phyloP scores from a whole-genome alignment of 2,888 invertebrate genomes.

The Sesia bembeciformis region DNA sequence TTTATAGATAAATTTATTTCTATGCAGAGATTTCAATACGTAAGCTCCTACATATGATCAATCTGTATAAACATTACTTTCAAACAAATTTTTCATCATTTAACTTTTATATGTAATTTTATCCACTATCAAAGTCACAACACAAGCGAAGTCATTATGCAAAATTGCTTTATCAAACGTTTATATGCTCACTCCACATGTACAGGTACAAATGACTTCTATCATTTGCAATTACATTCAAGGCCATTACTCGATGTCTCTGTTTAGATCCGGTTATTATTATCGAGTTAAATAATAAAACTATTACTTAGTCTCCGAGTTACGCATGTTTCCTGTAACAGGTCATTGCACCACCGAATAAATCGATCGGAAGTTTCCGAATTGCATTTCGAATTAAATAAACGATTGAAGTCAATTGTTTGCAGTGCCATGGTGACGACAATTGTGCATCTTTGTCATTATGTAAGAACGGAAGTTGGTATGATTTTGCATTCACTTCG shows the following conservation, averaged over 20 bases:
- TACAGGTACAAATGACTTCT: not conserved
- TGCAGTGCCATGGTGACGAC: constrained; percentile 8
- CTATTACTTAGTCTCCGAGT: constrained; percentile 1
- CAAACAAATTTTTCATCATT: too few relatives aligned
- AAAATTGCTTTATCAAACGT: not conserved
- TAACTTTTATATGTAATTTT: too few relatives aligned
- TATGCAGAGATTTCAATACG: too few relatives aligned
- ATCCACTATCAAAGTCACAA: too few relatives aligned
- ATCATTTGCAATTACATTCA: not conserved
- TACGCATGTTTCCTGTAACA: constrained; percentile 6
- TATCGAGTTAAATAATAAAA: constrained; percentile 1
- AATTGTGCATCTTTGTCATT: constrained; percentile 6
- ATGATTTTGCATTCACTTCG: not conserved
- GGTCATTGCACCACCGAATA: constrained; percentile 44
- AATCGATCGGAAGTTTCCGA: constrained; percentile 50
- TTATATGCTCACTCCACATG: not conserved
- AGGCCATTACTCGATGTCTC: not conserved
- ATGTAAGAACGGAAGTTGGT: not conserved
- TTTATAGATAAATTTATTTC: too few relatives aligned
- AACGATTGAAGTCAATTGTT: constrained; percentile 32
- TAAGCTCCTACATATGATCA: too few relatives aligned
- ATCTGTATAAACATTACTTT: too few relatives aligned
- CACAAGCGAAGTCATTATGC: too few relatives aligned
- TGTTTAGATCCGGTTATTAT: not conserved
- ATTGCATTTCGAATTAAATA: constrained; percentile 49